Percentiles rank a stretch among this genome's conserved stretches.
These are phyloP conservation scores for Aquatica leii DNA, from an alignment of 2,888 invertebrate genomes.

Conservation along the genomic window DNA sequence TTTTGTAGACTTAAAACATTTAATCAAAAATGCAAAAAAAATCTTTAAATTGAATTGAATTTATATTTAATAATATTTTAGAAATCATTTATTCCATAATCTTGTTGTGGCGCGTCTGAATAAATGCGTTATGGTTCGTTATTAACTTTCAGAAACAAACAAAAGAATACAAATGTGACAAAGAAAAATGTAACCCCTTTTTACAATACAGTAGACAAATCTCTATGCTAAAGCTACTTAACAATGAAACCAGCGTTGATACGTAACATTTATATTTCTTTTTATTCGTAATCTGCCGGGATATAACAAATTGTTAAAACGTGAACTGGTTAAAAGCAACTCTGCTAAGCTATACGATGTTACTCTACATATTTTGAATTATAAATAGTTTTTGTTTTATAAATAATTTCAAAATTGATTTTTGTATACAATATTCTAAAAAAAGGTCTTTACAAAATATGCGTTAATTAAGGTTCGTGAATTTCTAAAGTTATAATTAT, in stretches of 20 bases:
- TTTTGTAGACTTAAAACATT: too few relatives aligned
- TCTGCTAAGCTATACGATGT: too few relatives aligned
- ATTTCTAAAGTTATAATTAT: not conserved
- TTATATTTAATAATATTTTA: too few relatives aligned
- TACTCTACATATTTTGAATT: too few relatives aligned
- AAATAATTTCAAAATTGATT: too few relatives aligned
- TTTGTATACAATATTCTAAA: not conserved
- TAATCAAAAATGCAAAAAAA: too few relatives aligned
- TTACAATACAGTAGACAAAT: conserved; percentile 4
- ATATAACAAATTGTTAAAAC: conserved; percentile 6
- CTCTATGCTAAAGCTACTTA: not conserved
- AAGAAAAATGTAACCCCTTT: not conserved
- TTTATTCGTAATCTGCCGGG: conserved; percentile 2
- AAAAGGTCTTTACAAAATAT: not conserved
- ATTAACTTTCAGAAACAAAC: not conserved
- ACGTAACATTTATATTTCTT: conserved; percentile 8
- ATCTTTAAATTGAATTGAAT: too few relatives aligned
- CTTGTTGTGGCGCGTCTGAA: too few relatives aligned
- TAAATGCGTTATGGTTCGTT: too few relatives aligned
- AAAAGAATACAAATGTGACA: conserved; percentile 9
- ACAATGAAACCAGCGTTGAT: conserved; percentile 2
- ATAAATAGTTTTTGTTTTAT: too few relatives aligned
- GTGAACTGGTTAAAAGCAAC: not conserved
- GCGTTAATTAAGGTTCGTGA: not conserved
- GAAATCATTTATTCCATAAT: too few relatives aligned